Base-by-base conservation (phyloP, 2,888 invertebrate species). In the Eustalomyia histrio region DNA sequence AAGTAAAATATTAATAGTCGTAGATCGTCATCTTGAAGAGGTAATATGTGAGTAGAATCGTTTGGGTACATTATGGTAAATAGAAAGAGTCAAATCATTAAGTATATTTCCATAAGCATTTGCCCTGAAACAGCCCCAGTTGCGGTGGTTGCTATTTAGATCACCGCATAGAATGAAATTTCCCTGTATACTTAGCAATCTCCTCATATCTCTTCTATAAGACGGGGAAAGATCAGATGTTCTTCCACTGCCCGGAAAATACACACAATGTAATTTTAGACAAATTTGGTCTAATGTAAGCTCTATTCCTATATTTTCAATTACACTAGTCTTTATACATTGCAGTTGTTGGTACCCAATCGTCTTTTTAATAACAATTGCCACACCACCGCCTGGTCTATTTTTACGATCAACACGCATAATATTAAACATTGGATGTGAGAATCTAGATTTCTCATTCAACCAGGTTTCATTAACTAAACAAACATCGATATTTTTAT, bases 61-160 rank as follows among this genome's bases (percentile, higher is more conserved):
- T 43, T 43, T 1, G 58, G n/a, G 39, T 65, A 24, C 12, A 57
- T 12, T 1, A 79, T 63, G 10, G 57, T 35, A 43, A 75, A 50
- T 6, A 65, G 53, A 50, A 68, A 52, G 12, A 14, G 60, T 60
- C 18, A 68, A 60, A n/a, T 75, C 75, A n/a, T 53, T 60, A 8
- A 79, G 64, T 9, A 69, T 47, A 47, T 75, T 79, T 6, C 79
- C 74, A 35, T 69, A 75, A 14, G 58, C 47, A 17, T 79, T 75
- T 29, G 64, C 58, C 39, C 79, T 64, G 12, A 5, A 24, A 33
- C 74, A 75, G 12, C 74, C 65, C 69, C 75, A 79, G 17, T 53
- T 33, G 9, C 69, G 39, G 35, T 74, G 68, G n/a, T 55, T 74
- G 18, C 74, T 64, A 29, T 79, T 79, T 12, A 79, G 68, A 50